Percentiles rank a stretch among this genome's conserved stretches.
phyloP scores from a whole-genome alignment of 1,140 invertebrate species.

The Liolophura sinensis region DNA sequence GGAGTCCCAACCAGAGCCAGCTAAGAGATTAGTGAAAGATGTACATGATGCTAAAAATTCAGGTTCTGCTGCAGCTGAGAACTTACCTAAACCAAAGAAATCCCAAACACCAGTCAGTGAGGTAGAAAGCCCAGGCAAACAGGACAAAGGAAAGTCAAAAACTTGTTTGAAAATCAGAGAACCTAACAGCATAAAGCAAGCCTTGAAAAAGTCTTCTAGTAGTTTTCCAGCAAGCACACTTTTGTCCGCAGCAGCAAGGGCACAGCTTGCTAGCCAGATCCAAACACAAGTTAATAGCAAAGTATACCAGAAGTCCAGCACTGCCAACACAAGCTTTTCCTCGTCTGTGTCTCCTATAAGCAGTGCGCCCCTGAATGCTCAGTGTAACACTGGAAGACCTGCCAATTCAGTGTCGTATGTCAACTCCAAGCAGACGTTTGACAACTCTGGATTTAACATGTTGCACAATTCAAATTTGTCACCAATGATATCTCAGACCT shows the following conservation, averaged over 20 bases:
- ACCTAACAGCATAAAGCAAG: constrained; percentile 19
- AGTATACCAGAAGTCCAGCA: too few species aligned
- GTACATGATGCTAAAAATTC: constrained; percentile 19
- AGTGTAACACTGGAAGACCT: too few species aligned
- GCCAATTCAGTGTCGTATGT: too few species aligned
- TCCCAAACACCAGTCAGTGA: constrained; percentile 5
- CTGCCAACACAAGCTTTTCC: too few species aligned
- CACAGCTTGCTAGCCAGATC: constrained; percentile 35
- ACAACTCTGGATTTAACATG: too few species aligned
- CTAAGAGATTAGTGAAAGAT: constrained; percentile 5
- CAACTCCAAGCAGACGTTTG: too few species aligned
- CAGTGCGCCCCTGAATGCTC: too few species aligned
- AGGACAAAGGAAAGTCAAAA: constrained; percentile 7
- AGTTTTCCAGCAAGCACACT: constrained; percentile 48
- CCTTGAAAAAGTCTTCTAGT: constrained; percentile 42
- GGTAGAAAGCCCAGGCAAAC: neutral
- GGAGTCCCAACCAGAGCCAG: constrained; percentile 11
- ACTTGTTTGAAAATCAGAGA: constrained; percentile 4
- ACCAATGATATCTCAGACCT: too few species aligned
- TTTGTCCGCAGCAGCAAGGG: constrained; percentile 42
- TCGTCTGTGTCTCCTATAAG: too few species aligned
- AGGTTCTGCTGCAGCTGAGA: constrained; percentile 16
- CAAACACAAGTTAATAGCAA: neutral
- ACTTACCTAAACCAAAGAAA: too few species aligned
- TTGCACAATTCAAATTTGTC: too few species aligned